These are phyloP conservation scores for Ecliptopera silaceata DNA, from an alignment of 2,888 invertebrate species.

Conservation along the genomic window DNA sequence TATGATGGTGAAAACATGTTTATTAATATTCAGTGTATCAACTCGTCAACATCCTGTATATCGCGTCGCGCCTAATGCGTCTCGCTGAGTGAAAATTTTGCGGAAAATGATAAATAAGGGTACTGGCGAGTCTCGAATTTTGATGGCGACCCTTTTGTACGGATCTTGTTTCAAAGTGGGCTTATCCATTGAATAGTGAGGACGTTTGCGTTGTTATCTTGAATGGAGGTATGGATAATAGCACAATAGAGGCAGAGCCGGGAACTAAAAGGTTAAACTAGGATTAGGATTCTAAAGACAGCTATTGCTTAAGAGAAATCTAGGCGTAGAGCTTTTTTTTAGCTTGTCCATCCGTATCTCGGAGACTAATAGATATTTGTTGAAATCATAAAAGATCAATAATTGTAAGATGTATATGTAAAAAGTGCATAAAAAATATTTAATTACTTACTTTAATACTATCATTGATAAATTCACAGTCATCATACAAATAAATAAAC, in stretches of 20 bases:
- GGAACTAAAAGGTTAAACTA: not conserved
- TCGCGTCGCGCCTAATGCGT: slow-evolving; percentile 52
- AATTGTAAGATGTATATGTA: too few relatives aligned
- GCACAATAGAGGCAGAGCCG: slow-evolving; percentile 40
- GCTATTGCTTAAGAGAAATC: not conserved
- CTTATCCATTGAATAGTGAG: slow-evolving; percentile 63
- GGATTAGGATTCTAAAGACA: not conserved
- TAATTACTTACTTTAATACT: too few relatives aligned
- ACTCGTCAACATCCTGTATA: slow-evolving; percentile 19
- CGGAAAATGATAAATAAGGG: slow-evolving; percentile 77
- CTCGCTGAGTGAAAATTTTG: slow-evolving; percentile 73
- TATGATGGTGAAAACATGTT: too few relatives aligned
- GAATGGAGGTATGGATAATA: slow-evolving; percentile 47
- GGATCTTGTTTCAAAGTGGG: slow-evolving; percentile 78
- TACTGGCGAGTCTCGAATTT: slow-evolving; percentile 70
- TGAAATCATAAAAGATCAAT: too few relatives aligned
- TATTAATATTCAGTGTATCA: not conserved
- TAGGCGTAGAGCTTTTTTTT: too few relatives aligned
- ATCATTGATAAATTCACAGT: too few relatives aligned
- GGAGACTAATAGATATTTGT: too few relatives aligned
- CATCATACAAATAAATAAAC: too few relatives aligned
- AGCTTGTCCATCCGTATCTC: too few relatives aligned
- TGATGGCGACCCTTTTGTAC: slow-evolving; percentile 76
- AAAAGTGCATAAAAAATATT: too few relatives aligned
- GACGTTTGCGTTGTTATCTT: slow-evolving; percentile 52